Evolutionary conservation across 2,113 vertebrate species (phyloP).

Genomic region (Ceratotherium simum): DNA sequence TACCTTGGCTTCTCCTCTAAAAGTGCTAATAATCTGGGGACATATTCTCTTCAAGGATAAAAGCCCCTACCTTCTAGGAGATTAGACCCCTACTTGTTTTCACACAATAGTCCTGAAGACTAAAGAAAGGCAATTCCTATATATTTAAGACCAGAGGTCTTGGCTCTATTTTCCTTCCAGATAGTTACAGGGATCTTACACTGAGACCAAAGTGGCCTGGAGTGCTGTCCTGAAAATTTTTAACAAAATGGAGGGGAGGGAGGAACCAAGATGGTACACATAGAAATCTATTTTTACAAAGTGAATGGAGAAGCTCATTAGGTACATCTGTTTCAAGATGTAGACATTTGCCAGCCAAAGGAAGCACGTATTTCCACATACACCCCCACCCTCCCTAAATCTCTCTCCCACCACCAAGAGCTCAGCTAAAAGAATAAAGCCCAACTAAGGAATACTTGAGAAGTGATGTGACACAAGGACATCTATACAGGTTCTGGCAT

Average conservation of each 20-base stretch:
- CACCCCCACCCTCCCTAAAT: slow-evolving; percentile 46
- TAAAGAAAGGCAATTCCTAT: slow-evolving; percentile 84
- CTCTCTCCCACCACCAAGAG: slow-evolving; percentile 66
- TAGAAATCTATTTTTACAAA: slow-evolving; percentile 79
- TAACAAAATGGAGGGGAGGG: slow-evolving; percentile 67
- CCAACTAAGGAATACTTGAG: slow-evolving; percentile 66
- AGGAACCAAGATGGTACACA: slow-evolving; percentile 69
- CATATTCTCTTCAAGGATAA: slow-evolving; percentile 80
- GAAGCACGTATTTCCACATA: slow-evolving; percentile 65
- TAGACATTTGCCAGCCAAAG: slow-evolving; percentile 74
- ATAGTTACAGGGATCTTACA: slow-evolving; percentile 70
- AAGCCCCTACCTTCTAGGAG: slow-evolving; percentile 81
- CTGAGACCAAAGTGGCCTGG: slow-evolving; percentile 74
- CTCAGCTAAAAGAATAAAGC: slow-evolving; percentile 59
- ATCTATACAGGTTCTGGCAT: slow-evolving; percentile 44
- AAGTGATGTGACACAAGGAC: slow-evolving; percentile 64
- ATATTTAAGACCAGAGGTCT: slow-evolving; percentile 79
- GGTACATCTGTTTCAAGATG: slow-evolving; percentile 67
- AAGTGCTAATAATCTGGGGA: slow-evolving; percentile 84
- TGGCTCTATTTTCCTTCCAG: slow-evolving; percentile 76
- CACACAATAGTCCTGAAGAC: slow-evolving; percentile 80
- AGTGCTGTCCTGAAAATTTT: slow-evolving; percentile 70
- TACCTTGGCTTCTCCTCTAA: slow-evolving; percentile 84
- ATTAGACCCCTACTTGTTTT: slow-evolving; percentile 81
- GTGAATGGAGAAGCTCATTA: slow-evolving; percentile 73